phyloP scores from a whole-genome alignment of 2,888 invertebrate species.

The Eilema depressum region DNA sequence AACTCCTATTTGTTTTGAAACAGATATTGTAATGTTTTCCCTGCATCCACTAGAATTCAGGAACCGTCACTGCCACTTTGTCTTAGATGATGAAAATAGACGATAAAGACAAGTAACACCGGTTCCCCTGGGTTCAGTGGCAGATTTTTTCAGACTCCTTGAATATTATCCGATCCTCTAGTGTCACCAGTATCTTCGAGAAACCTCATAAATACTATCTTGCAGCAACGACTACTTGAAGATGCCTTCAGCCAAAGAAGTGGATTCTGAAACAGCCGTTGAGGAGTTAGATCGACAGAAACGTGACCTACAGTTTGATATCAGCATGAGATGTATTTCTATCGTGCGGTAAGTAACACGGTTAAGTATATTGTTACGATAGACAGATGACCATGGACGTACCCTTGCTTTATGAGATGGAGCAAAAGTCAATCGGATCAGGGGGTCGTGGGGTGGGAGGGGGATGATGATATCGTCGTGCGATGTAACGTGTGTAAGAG shows the following conservation, averaged over 20 bases:
- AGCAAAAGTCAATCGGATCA: too few species aligned
- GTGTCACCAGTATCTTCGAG: too few species aligned
- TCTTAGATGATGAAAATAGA: not conserved
- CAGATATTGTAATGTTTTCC: not conserved
- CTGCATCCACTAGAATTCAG: too few species aligned
- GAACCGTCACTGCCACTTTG: not conserved
- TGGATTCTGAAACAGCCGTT: constrained; percentile 80
- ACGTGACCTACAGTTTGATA: constrained; percentile 91
- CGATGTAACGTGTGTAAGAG: too few species aligned
- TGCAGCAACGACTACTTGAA: constrained; percentile 73
- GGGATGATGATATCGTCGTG: too few species aligned
- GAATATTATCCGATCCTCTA: too few species aligned
- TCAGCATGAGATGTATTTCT: constrained; percentile 92
- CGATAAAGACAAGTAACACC: not conserved
- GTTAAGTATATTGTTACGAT: not conserved
- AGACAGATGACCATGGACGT: too few species aligned
- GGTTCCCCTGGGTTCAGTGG: not conserved
- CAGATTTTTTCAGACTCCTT: too few species aligned
- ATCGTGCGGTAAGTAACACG: constrained; percentile 90
- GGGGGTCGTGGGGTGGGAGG: too few species aligned
- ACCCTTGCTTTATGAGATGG: too few species aligned
- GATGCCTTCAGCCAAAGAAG: constrained; percentile 65
- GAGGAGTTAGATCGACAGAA: constrained; percentile 90
- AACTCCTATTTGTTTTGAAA: not conserved
- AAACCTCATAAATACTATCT: not conserved